Evolutionary conservation across 2,113 vertebrate genomes (phyloP).

Genomic region (Pagrus major): DNA sequence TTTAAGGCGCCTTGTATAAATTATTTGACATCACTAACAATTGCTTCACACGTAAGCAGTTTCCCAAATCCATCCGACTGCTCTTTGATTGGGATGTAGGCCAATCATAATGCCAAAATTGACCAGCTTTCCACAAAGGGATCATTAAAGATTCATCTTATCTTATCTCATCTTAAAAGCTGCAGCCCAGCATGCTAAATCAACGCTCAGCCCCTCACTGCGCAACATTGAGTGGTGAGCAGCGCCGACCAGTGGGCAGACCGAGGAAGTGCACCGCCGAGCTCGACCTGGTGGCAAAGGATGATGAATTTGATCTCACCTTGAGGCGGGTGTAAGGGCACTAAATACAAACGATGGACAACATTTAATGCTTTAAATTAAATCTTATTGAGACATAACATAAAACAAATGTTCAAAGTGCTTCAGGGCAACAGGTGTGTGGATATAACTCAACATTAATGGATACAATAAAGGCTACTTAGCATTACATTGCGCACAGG

Average conservation of each 20-base stretch:
- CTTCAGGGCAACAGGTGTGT: background rate
- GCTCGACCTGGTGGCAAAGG: background rate
- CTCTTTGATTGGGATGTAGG: background rate
- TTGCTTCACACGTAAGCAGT: no score
- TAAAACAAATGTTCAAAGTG: background rate
- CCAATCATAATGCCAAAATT: background rate
- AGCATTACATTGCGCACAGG: background rate
- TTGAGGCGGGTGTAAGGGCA: background rate
- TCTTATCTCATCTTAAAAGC: slow-evolving; percentile 21
- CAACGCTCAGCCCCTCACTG: background rate
- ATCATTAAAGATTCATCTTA: slow-evolving; percentile 33
- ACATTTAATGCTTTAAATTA: background rate
- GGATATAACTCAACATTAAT: background rate
- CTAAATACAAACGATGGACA: background rate
- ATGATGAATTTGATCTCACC: background rate
- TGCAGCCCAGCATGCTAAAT: background rate
- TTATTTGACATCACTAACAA: background rate
- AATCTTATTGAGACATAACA: background rate
- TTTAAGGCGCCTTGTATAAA: background rate
- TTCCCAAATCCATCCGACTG: background rate
- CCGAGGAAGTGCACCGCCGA: background rate
- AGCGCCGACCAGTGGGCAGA: slow-evolving; percentile 76
- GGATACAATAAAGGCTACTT: background rate
- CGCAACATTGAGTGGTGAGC: slow-evolving; percentile 72
- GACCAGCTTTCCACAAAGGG: background rate